phyloP scores from a whole-genome alignment of 2,888 invertebrate genomes.

The Odontomyia ornata region DNA sequence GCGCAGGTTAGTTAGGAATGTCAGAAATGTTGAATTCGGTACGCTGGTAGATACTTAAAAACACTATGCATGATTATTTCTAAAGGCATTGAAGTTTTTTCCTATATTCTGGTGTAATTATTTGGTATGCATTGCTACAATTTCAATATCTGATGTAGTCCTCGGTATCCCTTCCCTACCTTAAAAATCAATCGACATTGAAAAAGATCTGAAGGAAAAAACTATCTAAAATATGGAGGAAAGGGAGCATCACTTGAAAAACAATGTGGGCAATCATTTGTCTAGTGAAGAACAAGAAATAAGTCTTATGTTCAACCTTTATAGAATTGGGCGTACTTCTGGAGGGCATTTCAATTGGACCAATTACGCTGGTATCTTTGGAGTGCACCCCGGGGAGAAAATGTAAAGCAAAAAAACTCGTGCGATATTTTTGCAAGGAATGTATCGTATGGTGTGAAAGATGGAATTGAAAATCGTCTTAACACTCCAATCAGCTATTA shows the following conservation, averaged over 20 bases:
- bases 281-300: constrained; percentile 27
- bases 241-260: constrained; percentile 37
- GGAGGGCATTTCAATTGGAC: constrained; percentile 50
- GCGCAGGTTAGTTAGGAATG: too few relatives aligned
- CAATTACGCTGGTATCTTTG: constrained; percentile 47
- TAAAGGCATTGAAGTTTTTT: too few relatives aligned
- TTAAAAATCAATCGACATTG: too few relatives aligned
- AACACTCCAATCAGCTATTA: constrained; percentile 48
- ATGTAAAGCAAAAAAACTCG: not conserved
- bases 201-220: not conserved
- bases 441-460: not conserved
- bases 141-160: not conserved
- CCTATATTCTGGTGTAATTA: too few relatives aligned
- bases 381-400: constrained; percentile 45
- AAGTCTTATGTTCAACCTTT: constrained; percentile 27
- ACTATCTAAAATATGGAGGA: not conserved
- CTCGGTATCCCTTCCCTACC: not conserved
- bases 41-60: too few relatives aligned
- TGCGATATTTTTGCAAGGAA: constrained; percentile 35
- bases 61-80: too few relatives aligned
- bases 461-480: constrained; percentile 24
- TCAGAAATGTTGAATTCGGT: too few relatives aligned
- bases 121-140: too few relatives aligned
- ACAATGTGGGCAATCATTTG: constrained; percentile 43
- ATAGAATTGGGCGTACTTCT: constrained; percentile 40